Evolutionary conservation across 2,888 invertebrate genomes (phyloP).

Genomic region (Drosophila demipolita): DNA sequence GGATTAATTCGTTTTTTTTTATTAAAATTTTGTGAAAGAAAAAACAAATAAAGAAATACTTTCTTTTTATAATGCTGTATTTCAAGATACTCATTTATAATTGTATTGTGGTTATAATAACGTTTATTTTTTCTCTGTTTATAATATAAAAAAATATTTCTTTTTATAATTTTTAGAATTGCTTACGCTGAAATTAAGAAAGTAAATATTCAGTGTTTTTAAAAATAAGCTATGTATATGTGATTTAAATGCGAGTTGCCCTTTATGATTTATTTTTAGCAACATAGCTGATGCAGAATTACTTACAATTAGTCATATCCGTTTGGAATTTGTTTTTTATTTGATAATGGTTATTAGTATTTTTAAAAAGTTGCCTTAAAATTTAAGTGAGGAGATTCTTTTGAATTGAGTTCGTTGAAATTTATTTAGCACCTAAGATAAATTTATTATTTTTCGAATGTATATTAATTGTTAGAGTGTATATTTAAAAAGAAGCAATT

Average conservation of each 20-base stretch:
- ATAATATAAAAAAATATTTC: too few relatives aligned
- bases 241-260: background rate
- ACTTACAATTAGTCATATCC: background rate
- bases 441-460: background rate
- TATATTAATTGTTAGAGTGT: background rate
- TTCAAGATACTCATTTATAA: too few relatives aligned
- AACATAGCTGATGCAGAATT: background rate
- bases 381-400: background rate
- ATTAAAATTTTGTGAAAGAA: too few relatives aligned
- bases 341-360: conserved; percentile 2
- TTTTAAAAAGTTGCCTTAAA: background rate
- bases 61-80: too few relatives aligned
- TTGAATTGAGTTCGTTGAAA: too few relatives aligned
- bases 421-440: background rate
- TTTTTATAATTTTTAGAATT: too few relatives aligned
- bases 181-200: too few relatives aligned
- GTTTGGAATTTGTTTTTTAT: background rate
- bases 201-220: too few relatives aligned
- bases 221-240: conserved; percentile 3
- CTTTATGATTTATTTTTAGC: background rate
- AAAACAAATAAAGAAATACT: too few relatives aligned
- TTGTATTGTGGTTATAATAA: too few relatives aligned
- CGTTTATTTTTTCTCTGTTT: too few relatives aligned
- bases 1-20: too few relatives aligned
- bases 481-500: background rate